Evolutionary conservation across 2,797 vertebrate genomes (phyloP).

Genomic region (Gambusia yucatana): DNA sequence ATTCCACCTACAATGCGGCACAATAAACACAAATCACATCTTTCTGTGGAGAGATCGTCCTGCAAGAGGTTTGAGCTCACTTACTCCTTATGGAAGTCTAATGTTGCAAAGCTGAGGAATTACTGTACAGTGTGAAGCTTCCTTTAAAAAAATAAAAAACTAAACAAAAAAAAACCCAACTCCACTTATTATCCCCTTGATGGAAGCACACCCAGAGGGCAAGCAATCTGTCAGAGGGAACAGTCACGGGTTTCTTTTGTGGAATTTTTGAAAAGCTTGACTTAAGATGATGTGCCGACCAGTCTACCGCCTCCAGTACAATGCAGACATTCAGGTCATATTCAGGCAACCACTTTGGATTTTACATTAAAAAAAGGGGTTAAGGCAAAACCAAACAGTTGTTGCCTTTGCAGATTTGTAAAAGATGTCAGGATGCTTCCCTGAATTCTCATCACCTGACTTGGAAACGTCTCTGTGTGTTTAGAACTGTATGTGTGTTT

Average conservation of each 20-base stretch:
- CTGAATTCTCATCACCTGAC: background rate
- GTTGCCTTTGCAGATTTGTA: background rate
- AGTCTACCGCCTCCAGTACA: conserved; percentile 48
- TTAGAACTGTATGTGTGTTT: background rate
- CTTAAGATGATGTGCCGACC: conserved; percentile 53
- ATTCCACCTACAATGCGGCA: conserved; percentile 42
- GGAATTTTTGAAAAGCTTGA: conserved; percentile 38
- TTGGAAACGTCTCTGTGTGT: background rate
- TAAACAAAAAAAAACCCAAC: conserved; percentile 11
- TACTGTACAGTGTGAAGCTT: conserved; percentile 48
- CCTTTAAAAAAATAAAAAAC: conserved; percentile 2
- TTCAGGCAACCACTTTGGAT: background rate
- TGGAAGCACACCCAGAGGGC: conserved; percentile 45
- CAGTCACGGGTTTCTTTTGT: conserved; percentile 42
- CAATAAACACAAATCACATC: conserved; percentile 47
- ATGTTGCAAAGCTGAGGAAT: conserved; percentile 49
- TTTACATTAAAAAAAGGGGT: background rate
- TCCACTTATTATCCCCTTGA: conserved; percentile 54
- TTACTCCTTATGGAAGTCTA: conserved; percentile 69
- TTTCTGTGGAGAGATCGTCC: conserved; percentile 49
- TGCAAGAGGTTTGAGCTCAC: conserved; percentile 67
- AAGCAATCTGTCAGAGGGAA: conserved; percentile 41
- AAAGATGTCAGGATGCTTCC: background rate
- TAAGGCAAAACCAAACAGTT: background rate
- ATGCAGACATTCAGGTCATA: conserved; percentile 69